phyloP scores from a whole-genome alignment of 2,797 vertebrate species.

The Pseudopleuronectes americanus region DNA sequence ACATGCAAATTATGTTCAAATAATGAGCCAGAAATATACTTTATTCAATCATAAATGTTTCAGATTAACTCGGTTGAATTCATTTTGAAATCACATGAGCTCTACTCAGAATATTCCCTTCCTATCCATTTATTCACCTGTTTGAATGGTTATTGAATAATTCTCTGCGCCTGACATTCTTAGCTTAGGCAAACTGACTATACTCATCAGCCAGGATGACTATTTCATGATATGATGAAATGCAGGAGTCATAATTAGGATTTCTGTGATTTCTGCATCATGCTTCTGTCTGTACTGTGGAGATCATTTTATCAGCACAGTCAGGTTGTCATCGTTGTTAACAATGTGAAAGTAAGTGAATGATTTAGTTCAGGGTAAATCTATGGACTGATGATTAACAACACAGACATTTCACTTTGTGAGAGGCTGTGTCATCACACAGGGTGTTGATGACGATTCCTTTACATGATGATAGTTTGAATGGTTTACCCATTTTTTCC shows the following conservation, averaged over 20 bases:
- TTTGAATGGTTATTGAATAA: too few species aligned
- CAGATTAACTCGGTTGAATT: too few species aligned
- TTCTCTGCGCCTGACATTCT: too few species aligned
- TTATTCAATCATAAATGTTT: background rate
- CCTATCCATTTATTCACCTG: too few species aligned
- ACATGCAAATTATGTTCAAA: constrained; percentile 17
- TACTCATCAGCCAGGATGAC: background rate
- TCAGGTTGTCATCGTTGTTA: constrained; percentile 21
- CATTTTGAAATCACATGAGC: too few species aligned
- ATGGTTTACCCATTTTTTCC: background rate
- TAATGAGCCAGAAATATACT: constrained; percentile 16
- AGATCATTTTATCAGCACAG: background rate
- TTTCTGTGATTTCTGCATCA: background rate
- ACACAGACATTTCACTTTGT: constrained; percentile 1
- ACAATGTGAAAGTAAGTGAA: constrained; percentile 32
- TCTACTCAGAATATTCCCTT: too few species aligned
- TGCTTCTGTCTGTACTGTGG: too few species aligned
- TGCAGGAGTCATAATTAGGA: background rate
- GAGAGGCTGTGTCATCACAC: constrained; percentile 11
- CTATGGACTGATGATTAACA: constrained; percentile 55
- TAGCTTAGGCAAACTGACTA: too few species aligned
- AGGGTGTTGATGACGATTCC: background rate
- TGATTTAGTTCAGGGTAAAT: constrained; percentile 39
- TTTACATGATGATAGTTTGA: constrained; percentile 3
- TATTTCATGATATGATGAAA: background rate